Evolutionary conservation across 2,113 vertebrate species (phyloP).

Genomic region (Zosterops pallidus): DNA sequence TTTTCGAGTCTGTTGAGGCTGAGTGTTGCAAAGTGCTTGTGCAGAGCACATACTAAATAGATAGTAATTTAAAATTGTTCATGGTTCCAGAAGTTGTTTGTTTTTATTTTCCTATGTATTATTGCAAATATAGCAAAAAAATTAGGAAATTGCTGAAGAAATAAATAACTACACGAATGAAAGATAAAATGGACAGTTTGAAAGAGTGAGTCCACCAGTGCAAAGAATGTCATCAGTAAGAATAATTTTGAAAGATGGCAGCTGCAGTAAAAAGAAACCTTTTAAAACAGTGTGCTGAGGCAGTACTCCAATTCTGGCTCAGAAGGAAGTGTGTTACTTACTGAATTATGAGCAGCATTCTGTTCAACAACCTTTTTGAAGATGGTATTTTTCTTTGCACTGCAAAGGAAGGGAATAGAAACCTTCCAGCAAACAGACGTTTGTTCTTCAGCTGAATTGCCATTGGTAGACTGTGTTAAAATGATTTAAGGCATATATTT

Average conservation of each 20-base stretch:
- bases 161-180: background rate
- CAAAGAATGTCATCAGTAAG: background rate
- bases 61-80: background rate
- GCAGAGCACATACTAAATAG: background rate
- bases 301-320: background rate
- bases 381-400: background rate
- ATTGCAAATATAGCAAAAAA: background rate
- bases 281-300: background rate
- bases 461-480: background rate
- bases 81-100: background rate
- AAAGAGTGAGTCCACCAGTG: background rate
- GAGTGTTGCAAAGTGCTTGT: background rate
- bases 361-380: background rate
- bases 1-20: background rate
- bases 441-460: background rate
- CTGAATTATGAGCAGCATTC: background rate
- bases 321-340: background rate
- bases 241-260: background rate
- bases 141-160: background rate
- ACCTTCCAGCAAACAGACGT: background rate
- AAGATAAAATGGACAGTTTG: background rate
- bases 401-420: background rate
- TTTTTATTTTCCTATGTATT: slow-evolving; percentile 1
- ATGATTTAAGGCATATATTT: background rate
- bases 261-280: background rate